A percentile compares a stretch with the other conserved stretches of the same genome.
These are phyloP conservation scores for Aurelia coerulea DNA, from an alignment of 30 jellyfish, hydroid and myxozoan genomes.

Conservation along the genomic window DNA sequence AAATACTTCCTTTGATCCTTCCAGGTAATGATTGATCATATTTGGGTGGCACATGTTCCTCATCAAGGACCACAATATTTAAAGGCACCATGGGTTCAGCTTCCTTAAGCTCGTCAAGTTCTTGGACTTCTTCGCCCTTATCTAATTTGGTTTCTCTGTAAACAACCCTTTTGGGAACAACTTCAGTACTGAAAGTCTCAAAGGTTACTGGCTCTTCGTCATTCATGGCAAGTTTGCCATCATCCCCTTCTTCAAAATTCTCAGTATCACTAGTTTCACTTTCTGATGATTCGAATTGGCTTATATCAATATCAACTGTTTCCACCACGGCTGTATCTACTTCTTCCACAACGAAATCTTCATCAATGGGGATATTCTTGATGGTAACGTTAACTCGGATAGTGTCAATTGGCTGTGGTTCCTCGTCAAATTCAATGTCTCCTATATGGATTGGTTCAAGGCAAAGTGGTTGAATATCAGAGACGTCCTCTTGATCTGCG, in stretches of 20 bases:
- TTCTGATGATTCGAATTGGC: neutral
- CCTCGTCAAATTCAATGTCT: neutral
- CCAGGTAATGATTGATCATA: neutral
- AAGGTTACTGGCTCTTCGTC: neutral
- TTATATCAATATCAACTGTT: neutral
- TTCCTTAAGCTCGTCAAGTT: neutral
- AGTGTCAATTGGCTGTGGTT: neutral
- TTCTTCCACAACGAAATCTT: conserved; percentile 21
- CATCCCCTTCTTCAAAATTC: neutral
- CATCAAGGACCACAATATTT: neutral
- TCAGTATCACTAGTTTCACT: neutral
- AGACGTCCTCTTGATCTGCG: conserved; percentile 4
- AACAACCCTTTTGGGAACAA: conserved; percentile 16
- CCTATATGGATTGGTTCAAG: neutral
- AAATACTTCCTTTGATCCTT: neutral
- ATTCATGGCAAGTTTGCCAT: neutral
- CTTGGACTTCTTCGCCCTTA: neutral
- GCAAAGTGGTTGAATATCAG: conserved; percentile 7
- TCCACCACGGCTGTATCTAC: conserved; percentile 6
- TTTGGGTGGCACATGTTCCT: conserved; percentile 11
- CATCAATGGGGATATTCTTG: neutral
- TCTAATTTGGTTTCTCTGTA: conserved; percentile 9
- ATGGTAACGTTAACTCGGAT: neutral
- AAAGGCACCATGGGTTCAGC: neutral
- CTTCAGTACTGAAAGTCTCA: conserved; percentile 17